These are phyloP conservation scores for Nephrotoma guestfalica DNA, from an alignment of 2,888 invertebrate genomes.

Conservation along the genomic window DNA sequence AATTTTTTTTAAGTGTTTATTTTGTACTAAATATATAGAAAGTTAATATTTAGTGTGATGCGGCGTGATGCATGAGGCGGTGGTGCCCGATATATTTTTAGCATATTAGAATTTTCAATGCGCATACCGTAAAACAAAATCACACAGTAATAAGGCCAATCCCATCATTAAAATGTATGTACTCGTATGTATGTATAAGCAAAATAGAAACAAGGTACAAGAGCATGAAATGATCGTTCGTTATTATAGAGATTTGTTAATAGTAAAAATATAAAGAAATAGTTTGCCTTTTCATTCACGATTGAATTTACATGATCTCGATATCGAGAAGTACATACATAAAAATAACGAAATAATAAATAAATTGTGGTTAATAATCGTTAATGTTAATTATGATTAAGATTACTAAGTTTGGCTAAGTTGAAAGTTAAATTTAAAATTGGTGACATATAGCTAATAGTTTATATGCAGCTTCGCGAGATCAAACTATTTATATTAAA, in stretches of 20 bases:
- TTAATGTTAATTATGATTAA: neutral
- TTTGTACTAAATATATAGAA: neutral
- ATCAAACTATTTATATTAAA: too few relatives aligned
- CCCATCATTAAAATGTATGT: neutral
- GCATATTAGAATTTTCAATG: neutral
- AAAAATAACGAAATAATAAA: neutral
- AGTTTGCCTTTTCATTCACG: neutral
- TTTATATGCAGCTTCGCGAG: too few relatives aligned
- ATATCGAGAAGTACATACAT: neutral
- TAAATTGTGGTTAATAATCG: neutral
- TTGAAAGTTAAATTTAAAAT: neutral
- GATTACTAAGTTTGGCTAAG: neutral
- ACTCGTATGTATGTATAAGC: neutral
- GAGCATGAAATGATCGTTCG: neutral
- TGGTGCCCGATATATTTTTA: neutral
- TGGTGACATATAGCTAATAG: too few relatives aligned
- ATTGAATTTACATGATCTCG: neutral
- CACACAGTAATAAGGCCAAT: neutral
- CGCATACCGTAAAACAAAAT: neutral
- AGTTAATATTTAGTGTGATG: neutral
- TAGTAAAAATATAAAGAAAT: neutral
- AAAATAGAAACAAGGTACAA: neutral
- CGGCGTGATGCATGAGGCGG: neutral
- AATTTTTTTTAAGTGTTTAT: neutral
- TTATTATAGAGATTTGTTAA: neutral